Evolutionary conservation across 2,113 vertebrate species (phyloP), one percentile per base, ranked within the genome.

Genomic region (Muntiacus reevesi): DNA sequence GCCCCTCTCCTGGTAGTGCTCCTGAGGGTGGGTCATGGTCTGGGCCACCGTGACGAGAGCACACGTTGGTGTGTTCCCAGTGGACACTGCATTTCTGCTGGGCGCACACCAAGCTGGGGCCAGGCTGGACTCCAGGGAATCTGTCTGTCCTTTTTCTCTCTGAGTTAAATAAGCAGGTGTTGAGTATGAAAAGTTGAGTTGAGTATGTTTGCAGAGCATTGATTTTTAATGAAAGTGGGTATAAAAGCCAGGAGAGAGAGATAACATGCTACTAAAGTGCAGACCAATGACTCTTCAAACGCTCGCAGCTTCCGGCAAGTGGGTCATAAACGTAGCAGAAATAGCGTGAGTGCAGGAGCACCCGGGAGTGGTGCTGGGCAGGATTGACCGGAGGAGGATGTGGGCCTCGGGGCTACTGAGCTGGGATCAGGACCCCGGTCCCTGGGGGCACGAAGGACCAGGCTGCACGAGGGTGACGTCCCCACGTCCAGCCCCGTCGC

Each of bases 191-290:
- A 94, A 64, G 50, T 71, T 71, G n/a, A 71, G 67, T 23, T 36
- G 40, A 62, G 87, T 71, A 15, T 55, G 30, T 90, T 91, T 43
- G 19, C 33, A 50, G 7, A 25, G 6, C 43, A 16, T 7, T 59
- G 27, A 92, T 86, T 87, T 94, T 95, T 74, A 50, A 64, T 74
- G 74, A 47, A 95, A 84, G 54, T 78, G 59, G 23, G 40, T 45
- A 57, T 52, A 88, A 91, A 92, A 14, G 45, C 81, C 59, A 43
- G 52, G 21, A 50, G n/a, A 78, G 84, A 88, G 54, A 85, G 54
- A 59, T 47, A 59, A 60, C 60, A 2, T 2, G 27, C 25, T 25
- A 64, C 45, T 87, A 21, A 96, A 94, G 62, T 74, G 43, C 15
- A 62, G 82, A 55, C 57, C 15, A 2, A 7, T 40, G 71, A 50